Evolutionary conservation across 1,140 invertebrate species (phyloP).

Genomic region (Pseudobourletiella spinata): DNA sequence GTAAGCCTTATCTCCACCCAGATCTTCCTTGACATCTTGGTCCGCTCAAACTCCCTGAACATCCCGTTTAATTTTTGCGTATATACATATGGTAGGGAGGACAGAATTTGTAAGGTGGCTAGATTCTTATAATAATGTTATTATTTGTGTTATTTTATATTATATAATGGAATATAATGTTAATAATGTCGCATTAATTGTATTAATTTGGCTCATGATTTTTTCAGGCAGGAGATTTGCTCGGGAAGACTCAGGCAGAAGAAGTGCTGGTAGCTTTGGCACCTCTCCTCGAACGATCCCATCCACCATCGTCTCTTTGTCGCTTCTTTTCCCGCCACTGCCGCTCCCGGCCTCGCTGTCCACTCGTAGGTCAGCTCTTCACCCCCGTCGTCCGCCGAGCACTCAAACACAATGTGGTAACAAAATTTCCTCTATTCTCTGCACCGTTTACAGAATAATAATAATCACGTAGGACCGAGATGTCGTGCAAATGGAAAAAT

Average conservation of each 20-base stretch:
- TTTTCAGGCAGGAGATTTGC: conserved; percentile 41
- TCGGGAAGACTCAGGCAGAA: conserved; percentile 41
- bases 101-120: no score
- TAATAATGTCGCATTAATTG: background rate
- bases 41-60: no score
- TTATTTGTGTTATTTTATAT: background rate
- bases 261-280: conserved; percentile 50
- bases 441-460: no score
- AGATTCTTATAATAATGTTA: no score
- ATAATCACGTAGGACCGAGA: no score
- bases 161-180: background rate
- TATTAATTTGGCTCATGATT: background rate
- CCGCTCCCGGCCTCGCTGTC: conserved; percentile 50
- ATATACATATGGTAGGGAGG: no score
- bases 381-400: conserved; percentile 68
- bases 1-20: no score
- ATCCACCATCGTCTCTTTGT: conserved; percentile 54
- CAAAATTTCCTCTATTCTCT: no score
- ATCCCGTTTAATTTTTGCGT: no score
- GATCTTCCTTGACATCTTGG: no score
- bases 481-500: no score
- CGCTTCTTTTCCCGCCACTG: conserved; percentile 51
- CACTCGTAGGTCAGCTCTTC: conserved; percentile 52
- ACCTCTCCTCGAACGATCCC: conserved; percentile 52
- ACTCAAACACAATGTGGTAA: conserved; percentile 70